Evolutionary conservation across 30 jellyfish, hydroid and myxozoan genomes (phyloP), one percentile per base, ranked within the genome.

Genomic region (Rhopilema esculentum): DNA sequence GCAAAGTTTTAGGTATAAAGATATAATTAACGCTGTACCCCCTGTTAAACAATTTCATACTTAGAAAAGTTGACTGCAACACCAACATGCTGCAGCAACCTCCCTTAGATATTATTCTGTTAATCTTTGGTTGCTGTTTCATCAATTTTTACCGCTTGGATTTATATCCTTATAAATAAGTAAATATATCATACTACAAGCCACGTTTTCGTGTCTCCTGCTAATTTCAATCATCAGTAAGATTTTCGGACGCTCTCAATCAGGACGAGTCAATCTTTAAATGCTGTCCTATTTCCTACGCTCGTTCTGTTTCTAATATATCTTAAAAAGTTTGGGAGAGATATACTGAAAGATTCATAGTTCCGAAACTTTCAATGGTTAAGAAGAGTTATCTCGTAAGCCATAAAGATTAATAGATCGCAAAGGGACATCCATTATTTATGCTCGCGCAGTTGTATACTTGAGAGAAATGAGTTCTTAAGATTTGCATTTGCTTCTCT

Each of bases 401-500:
- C 90, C 76, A 52, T 66, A 63, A 65, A 80, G 90, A 80, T 80
- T 80, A 69, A 27, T 70, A 83, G 61, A 62, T 69, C 78, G 76
- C 85, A 27, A 57, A 71, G 78, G 51, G 31, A 12, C 67, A 66
- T 85, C 22, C 81, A 85, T 85, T 72, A 85, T 85, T 85, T 22
- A 85, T 85, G 52, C 53, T 12, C 57, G 27, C 87, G 74, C 89
- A 75, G 94, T 62, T 33, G 88, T 63, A 69, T 51, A 57, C 75
- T 50, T 77, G 70, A 75, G 88, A 75, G 78, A 84, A 85, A 84
- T 84, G 87, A 84, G 93, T 86, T 73, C 77, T 71, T 49, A 71
- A 72, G 81, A 62, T 72, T 71, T 68, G 93, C 81, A 52, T 74
- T 73, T 85, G 74, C 88, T 75, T 75, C 87, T 26, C 94, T 75